Base-by-base conservation (phyloP, 2,888 invertebrate genomes). In the Spodoptera exigua region DNA sequence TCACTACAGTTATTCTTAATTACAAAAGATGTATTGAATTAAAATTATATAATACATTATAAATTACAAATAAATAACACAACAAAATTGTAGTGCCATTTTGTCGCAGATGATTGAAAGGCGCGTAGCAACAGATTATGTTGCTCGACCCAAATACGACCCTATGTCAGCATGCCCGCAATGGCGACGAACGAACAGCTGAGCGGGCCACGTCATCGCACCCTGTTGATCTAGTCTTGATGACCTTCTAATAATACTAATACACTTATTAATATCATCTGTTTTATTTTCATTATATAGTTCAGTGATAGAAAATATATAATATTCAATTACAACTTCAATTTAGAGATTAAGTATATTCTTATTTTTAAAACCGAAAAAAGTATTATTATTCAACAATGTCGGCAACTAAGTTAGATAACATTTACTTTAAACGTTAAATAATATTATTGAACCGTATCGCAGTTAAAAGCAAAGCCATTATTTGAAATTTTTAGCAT, bases 91-190 rank as follows among this genome's bases (percentile, higher is more conserved):
- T 9, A n/a, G 17, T 32, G 13, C 5, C 34, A 46, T 47, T 60
- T 37, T 68, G 62, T 67, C 76, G 72, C 40, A 27, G 36, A 27
- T 45, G 39, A 44, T 56, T 40, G 16, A 44, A 67, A 59, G n/a
- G 44, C 64, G 35, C 72, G 32, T 66, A 64, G 78, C 59, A 75
- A 76, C 78, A 64, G 61, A 62, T 74, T 57, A 60, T 61, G 57
- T 34, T 53, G 54, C 61, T 64, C 57, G 72, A 78, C 72, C 76
- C 61, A 67, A 64, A 76, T 74, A 60, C 55, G 61, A 61, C 56
- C 64, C 66, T 56, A 57, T 52, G 35, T 54, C 37, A 37, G 44
- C 16, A 45, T 73, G 54, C 52, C 70, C 60, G 60, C 51, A 53
- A 60, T 71, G 76, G 68, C 73, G 60, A 39, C 35, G 49, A 37